Conservation (phyloP, 92 coral and sea anemone species). For the Palythoa grandiflora region DNA sequence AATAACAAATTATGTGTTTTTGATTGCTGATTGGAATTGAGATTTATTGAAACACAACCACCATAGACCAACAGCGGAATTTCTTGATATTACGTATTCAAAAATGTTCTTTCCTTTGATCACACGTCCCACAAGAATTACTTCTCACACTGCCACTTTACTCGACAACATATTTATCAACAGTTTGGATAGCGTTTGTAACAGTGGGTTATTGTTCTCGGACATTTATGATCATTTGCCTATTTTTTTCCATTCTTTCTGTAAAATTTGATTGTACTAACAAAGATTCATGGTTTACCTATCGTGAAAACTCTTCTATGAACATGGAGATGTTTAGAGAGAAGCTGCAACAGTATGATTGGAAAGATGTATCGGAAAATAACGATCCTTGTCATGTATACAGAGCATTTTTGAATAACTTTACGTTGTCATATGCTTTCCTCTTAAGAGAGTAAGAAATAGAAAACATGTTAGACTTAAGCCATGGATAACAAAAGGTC, state of each 20-base stretch:
- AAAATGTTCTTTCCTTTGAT: slow-evolving; percentile 24
- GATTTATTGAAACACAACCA: slow-evolving; percentile 34
- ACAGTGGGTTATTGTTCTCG: too few relatives aligned
- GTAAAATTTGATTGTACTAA: too few relatives aligned
- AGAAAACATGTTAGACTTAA: slow-evolving; percentile 31
- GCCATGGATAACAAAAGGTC: slow-evolving; percentile 70
- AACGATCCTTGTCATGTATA: slow-evolving; percentile 17
- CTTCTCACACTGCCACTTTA: slow-evolving; percentile 38
- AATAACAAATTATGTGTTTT: background rate
- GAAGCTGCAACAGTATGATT: background rate
- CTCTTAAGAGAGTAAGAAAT: slow-evolving; percentile 32
- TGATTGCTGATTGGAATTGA: slow-evolving; percentile 19
- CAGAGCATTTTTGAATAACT: background rate
- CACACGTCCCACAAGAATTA: slow-evolving; percentile 48
- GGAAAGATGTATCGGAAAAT: background rate
- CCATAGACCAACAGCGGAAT: slow-evolving; percentile 24
- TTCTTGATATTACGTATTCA: slow-evolving; percentile 65
- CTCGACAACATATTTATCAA: slow-evolving; percentile 35
- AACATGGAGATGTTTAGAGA: slow-evolving; percentile 1
- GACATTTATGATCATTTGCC: too few relatives aligned
- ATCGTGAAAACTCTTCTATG: slow-evolving; percentile 31
- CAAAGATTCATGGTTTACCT: background rate
- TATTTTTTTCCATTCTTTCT: too few relatives aligned
- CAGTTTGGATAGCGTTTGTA: background rate
- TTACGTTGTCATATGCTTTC: slow-evolving; percentile 49